Percentiles rank a stretch among this genome's conserved stretches.
These are phyloP conservation scores for Zaprionus inermis DNA, from an alignment of 1,140 invertebrate genomes.

Conservation along the genomic window DNA sequence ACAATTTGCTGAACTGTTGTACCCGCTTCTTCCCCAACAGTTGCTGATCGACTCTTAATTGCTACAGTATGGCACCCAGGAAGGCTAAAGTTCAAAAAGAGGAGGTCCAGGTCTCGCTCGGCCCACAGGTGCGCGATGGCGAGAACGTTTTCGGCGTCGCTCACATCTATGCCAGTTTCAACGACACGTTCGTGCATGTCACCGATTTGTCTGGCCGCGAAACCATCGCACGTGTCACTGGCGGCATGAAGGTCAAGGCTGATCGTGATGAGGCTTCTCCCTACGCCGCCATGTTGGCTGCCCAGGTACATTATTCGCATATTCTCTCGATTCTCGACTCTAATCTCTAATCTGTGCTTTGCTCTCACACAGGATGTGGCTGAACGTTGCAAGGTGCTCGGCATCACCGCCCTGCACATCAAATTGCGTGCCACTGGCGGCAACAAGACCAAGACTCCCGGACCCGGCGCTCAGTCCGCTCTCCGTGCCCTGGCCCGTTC, in stretches of 20 bases:
- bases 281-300: slow-evolving; percentile 99
- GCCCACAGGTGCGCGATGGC: slow-evolving; percentile 98
- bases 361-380: slow-evolving; percentile 93
- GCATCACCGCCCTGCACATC: slow-evolving; percentile 99
- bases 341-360: slow-evolving; percentile 22
- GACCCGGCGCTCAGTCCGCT: slow-evolving; percentile 99
- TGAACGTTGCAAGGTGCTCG: slow-evolving; percentile 98
- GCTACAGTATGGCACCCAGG: slow-evolving; percentile 94
- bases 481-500: slow-evolving; percentile 98
- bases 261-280: slow-evolving; percentile 99
- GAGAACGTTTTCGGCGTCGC: slow-evolving; percentile 99
- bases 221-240: slow-evolving; percentile 99
- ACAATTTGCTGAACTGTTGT: slow-evolving; percentile 33
- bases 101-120: slow-evolving; percentile 97
- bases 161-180: slow-evolving; percentile 99
- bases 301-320: slow-evolving; percentile 90
- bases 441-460: slow-evolving; percentile 98
- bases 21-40: slow-evolving; percentile 38
- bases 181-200: slow-evolving; percentile 99
- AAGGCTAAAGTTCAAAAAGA: slow-evolving; percentile 98
- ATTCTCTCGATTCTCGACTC: neutral
- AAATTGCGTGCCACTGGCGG: slow-evolving; percentile 99
- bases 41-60: slow-evolving; percentile 54
- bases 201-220: slow-evolving; percentile 99
- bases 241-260: slow-evolving; percentile 99